Percentiles rank a stretch among this genome's conserved stretches.
phyloP scores from a whole-genome alignment of 2,888 invertebrate genomes.

The Eumerus sabulonum region DNA sequence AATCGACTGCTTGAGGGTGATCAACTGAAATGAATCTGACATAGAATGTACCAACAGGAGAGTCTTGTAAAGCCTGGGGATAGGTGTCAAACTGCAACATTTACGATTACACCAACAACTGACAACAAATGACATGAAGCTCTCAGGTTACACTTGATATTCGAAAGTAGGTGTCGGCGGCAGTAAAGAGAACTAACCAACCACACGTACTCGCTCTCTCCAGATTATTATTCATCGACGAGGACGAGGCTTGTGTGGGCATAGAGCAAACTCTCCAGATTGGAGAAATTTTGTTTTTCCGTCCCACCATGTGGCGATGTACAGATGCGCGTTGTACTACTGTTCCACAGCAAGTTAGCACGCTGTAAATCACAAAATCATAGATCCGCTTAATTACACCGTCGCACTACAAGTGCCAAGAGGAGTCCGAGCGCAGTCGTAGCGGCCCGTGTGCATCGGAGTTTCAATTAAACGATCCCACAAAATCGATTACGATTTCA shows the following conservation, averaged over 20 bases:
- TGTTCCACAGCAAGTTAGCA: constrained; percentile 46
- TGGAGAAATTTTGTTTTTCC: constrained; percentile 51
- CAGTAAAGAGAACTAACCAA: background rate
- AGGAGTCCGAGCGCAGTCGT: too few relatives aligned
- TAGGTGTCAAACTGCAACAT: constrained; percentile 56
- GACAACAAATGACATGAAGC: constrained; percentile 45
- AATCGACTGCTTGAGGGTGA: constrained; percentile 15
- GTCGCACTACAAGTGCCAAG: constrained; percentile 9
- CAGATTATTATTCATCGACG: constrained; percentile 26
- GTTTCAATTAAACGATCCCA: constrained; percentile 65
- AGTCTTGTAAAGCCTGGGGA: constrained; percentile 19
- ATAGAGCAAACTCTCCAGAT: constrained; percentile 27
- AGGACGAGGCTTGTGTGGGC: constrained; percentile 43
- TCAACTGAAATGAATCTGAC: background rate
- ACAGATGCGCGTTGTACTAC: background rate
- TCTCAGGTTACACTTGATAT: constrained; percentile 16
- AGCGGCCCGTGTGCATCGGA: constrained; percentile 32
- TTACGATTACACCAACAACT: too few relatives aligned
- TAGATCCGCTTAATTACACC: constrained; percentile 55
- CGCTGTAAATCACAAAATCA: constrained; percentile 56
- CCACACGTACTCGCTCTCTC: too few relatives aligned
- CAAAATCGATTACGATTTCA: constrained; percentile 61
- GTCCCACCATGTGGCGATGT: background rate
- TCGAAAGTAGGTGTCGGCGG: constrained; percentile 63
- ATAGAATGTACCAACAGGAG: constrained; percentile 23